phyloP scores from a whole-genome alignment of 2,797 vertebrate genomes.

The Coranthus polyacanthus region DNA sequence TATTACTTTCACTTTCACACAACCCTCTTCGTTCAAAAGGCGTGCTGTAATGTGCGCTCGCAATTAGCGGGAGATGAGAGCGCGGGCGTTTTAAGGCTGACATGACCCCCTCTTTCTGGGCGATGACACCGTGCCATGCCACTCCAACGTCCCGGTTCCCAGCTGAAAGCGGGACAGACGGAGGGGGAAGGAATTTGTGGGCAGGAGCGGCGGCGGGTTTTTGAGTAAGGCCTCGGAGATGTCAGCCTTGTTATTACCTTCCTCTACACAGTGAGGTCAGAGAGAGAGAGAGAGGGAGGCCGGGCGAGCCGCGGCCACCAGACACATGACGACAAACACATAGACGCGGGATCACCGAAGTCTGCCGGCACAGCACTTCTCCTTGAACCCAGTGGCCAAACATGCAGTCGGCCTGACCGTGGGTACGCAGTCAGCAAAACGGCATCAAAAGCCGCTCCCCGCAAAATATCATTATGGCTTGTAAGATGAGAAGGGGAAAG shows the following conservation, averaged over 20 bases:
- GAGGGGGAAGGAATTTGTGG: slow-evolving; percentile 62
- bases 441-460: slow-evolving; percentile 69
- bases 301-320: slow-evolving; percentile 47
- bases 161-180: slow-evolving; percentile 55
- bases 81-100: slow-evolving; percentile 36
- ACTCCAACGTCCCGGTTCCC: slow-evolving; percentile 46
- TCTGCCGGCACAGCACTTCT: slow-evolving; percentile 80
- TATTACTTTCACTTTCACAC: slow-evolving; percentile 23
- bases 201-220: slow-evolving; percentile 40
- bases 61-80: slow-evolving; percentile 16
- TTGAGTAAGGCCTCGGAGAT: slow-evolving; percentile 53
- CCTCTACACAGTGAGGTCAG: slow-evolving; percentile 76
- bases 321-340: slow-evolving; percentile 78
- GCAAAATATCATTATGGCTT: slow-evolving; percentile 83
- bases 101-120: slow-evolving; percentile 35
- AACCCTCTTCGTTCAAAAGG: slow-evolving; percentile 3
- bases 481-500: slow-evolving; percentile 77
- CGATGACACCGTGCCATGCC: slow-evolving; percentile 32
- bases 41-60: background rate
- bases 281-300: slow-evolving; percentile 29
- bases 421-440: slow-evolving; percentile 80
- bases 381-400: slow-evolving; percentile 65
- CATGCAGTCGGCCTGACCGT: slow-evolving; percentile 70
- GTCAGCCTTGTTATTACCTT: slow-evolving; percentile 81
- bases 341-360: slow-evolving; percentile 72